Evolutionary conservation across 2,113 vertebrate genomes (phyloP), one percentile per base, ranked within the genome.

Genomic region (Hippocampus abdominalis): DNA sequence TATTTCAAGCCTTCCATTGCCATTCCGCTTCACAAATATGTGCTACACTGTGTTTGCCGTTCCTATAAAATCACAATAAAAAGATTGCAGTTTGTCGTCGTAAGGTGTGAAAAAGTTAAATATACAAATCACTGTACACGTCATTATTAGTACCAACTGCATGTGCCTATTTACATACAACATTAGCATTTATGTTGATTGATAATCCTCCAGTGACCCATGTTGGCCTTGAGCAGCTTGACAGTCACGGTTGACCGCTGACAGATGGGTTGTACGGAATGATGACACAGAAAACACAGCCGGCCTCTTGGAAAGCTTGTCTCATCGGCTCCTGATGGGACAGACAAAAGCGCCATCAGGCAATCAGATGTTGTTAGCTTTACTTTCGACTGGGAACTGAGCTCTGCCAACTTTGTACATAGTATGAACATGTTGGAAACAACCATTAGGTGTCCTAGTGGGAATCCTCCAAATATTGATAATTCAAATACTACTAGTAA

Each of bases 281-380:
- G 69, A 94, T 85, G 49, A 90, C 69, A 77, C 93, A 94, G 83
- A 94, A 93, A 54, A 94, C 93, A 80, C 89, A 94, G 65, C 92
- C 93, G 0, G 91, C 90, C 83, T 93, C 91, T 81, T 94, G 93
- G 81, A 93, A 94, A 16, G 93, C 91, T 49, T 85, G 88, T 75
- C 93, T 92, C 89, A 94, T 87, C 82, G 88, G 91, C 88, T 91
- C 87, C 93, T 94, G 70, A 81, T 76, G 80, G 84, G 4, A 29
- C 48, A 82, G 70, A 77, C 20, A 70, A 16, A 76, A 3, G 70
- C 71, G 69, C 70, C 69, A 48, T 83, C 51, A 83, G 51, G 61
- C 29, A 18, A 32, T 6, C 32, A 18, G 11, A 70, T 18, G 21
- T 29, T 29, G 42, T n/a, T 42, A 1, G 12, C 21, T 64, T 64